A percentile compares a stretch with the other conserved stretches of the same genome.
These are phyloP conservation scores for Cariama cristata DNA, from an alignment of 2,113 vertebrate genomes.

Conservation along the genomic window DNA sequence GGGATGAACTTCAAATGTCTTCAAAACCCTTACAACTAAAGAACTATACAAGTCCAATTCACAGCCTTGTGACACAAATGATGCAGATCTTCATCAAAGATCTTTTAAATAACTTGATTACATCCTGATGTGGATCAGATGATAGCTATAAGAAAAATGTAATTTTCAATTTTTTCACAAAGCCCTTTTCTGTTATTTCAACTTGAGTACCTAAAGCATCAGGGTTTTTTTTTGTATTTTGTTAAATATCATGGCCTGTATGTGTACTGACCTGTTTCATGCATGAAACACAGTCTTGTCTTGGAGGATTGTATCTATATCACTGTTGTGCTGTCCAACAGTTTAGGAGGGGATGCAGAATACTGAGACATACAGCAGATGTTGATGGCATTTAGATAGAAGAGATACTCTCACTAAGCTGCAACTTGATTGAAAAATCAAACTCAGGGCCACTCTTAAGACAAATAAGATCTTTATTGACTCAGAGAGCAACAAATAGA, in stretches of 20 bases:
- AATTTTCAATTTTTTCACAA: not conserved
- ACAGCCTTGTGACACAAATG: not conserved
- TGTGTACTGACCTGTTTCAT: not conserved
- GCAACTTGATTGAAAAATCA: not conserved
- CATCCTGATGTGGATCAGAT: not conserved
- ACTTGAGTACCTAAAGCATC: not conserved
- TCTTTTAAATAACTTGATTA: not conserved
- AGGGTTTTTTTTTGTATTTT: not conserved
- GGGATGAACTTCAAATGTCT: not conserved
- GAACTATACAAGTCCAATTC: not conserved
- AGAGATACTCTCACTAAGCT: not conserved
- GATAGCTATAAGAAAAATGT: not conserved
- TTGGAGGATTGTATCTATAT: not conserved
- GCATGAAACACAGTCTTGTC: not conserved
- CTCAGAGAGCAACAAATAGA: not conserved
- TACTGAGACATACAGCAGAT: not conserved
- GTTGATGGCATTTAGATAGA: not conserved
- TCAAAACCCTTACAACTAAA: not conserved
- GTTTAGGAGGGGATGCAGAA: not conserved
- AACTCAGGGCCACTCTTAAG: not conserved
- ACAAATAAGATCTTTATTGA: not conserved
- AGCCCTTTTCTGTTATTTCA: not conserved
- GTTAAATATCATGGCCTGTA: not conserved
- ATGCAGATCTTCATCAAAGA: not conserved
- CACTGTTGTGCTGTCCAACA: too few species aligned